Evolutionary conservation across 1,140 invertebrate species (phyloP), one percentile per base, ranked within the genome.

Genomic region (Anastrepha ludens): DNA sequence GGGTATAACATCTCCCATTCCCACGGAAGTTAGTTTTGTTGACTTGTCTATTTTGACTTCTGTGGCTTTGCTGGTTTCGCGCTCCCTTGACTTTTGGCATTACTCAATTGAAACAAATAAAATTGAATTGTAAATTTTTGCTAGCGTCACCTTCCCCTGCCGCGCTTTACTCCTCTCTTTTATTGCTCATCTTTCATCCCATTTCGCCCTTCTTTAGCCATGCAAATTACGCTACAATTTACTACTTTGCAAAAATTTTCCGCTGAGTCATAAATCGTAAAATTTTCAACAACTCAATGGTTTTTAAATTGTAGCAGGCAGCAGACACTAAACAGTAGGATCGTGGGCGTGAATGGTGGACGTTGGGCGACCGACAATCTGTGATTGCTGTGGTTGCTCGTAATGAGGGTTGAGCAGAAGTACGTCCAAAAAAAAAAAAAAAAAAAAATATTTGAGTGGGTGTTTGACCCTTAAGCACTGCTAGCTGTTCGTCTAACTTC

Each of bases 201-300:
- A 11, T 20, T 81, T 81, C 74, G 41, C 11, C 15, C 41, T 41
- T 17, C 41, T 5, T 1, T 62, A 55, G 47, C 74, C 17, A 81
- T 81, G 44, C 11, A 55, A 81, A 81, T 81, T 81, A 81, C 44
- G 47, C 74, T 41, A 81, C 70, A 74, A 74, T 47, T 74, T 17
- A 74, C 47, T 74, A 47, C 44, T 47, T 78, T 55, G 74, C 44
- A 55, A 20, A 81, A 55, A 47, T 81, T 81, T 55, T 29, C 11
- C 74, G 74, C 74, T 81, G 74, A 81, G 9, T 81, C 74, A 81
- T 50, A 81, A 81, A 81, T 81, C 74, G 50, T n/a, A 11, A 9
- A 50, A 81, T 29, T 81, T 81, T 81, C 55, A 50, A 81, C 47
- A 55, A 81, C 74, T 81, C 47, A 81, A 29, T 81, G 74, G 17